Percentiles rank a stretch among this genome's conserved stretches.
Evolutionary conservation across 2,797 vertebrate genomes (phyloP).

Genomic region (Sarcoramphus papa): DNA sequence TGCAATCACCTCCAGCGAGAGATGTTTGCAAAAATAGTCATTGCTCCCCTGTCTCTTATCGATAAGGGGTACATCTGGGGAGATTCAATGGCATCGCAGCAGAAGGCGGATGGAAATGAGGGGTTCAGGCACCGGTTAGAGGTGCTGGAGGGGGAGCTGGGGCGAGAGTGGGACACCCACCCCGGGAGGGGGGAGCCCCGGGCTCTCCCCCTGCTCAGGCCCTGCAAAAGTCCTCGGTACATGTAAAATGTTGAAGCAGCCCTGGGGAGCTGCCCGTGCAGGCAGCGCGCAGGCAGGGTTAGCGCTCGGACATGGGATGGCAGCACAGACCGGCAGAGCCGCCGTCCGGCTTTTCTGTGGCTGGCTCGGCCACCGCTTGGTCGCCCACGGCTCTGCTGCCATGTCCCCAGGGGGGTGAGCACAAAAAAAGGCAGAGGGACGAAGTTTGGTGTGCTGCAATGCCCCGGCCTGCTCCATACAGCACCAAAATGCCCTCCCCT

Average conservation of each 20-base stretch:
- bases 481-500: background rate
- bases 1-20: background rate
- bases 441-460: background rate
- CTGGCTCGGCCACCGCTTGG: background rate
- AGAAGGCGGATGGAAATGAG: background rate
- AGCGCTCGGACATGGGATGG: background rate
- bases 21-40: rapidly evolving
- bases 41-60: rapidly evolving
- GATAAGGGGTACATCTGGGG: background rate
- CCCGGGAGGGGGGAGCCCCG: background rate
- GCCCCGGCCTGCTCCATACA: rapidly evolving
- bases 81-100: rapidly evolving
- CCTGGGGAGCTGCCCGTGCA: background rate
- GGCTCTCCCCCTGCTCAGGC: background rate
- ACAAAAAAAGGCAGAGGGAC: background rate
- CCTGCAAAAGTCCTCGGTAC: rapidly evolving
- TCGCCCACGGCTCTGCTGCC: rapidly evolving
- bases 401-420: background rate
- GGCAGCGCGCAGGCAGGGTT: background rate
- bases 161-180: background rate
- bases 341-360: rapidly evolving
- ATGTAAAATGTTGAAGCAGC: rapidly evolving
- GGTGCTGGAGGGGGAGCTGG: background rate
- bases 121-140: rapidly evolving
- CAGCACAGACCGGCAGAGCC: conserved; percentile 1